Evolutionary conservation across 2,888 invertebrate genomes (phyloP).

Genomic region (Mimachlamys varia): DNA sequence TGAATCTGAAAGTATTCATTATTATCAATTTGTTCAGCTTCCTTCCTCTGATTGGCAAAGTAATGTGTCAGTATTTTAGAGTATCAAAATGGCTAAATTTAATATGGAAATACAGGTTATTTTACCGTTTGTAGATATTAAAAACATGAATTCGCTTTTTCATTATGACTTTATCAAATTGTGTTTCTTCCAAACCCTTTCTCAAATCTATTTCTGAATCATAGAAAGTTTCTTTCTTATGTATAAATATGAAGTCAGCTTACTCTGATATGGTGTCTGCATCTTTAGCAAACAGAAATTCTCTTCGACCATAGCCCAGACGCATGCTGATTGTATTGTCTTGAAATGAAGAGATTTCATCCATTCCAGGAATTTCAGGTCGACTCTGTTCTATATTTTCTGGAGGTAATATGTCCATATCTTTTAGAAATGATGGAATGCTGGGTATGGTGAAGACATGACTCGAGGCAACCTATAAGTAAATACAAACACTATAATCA

Average conservation of each 20-base stretch:
- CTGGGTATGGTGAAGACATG: constrained; percentile 52
- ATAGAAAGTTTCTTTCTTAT: no score
- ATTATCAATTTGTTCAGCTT: no score
- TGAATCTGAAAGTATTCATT: not conserved
- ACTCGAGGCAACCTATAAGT: constrained; percentile 56
- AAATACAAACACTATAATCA: not conserved
- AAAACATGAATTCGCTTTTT: no score
- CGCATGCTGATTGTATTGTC: constrained; percentile 51
- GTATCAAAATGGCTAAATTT: no score
- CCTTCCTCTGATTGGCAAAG: no score
- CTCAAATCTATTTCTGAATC: no score
- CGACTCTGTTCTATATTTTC: constrained; percentile 37
- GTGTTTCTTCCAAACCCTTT: no score
- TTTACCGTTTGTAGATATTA: no score
- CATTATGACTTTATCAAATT: no score
- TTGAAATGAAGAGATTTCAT: constrained; percentile 41
- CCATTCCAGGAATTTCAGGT: constrained; percentile 44
- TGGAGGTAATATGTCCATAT: constrained; percentile 51
- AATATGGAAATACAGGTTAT: no score
- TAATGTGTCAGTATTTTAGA: no score
- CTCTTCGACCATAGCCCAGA: constrained; percentile 58
- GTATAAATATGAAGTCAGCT: not conserved
- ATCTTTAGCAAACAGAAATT: constrained; percentile 61
- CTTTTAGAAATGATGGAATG: constrained; percentile 60
- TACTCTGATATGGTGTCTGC: constrained; percentile 55